A percentile compares a stretch with the other conserved stretches of the same genome.
phyloP scores from a whole-genome alignment of 2,797 vertebrate genomes.

The Morelia viridis region DNA sequence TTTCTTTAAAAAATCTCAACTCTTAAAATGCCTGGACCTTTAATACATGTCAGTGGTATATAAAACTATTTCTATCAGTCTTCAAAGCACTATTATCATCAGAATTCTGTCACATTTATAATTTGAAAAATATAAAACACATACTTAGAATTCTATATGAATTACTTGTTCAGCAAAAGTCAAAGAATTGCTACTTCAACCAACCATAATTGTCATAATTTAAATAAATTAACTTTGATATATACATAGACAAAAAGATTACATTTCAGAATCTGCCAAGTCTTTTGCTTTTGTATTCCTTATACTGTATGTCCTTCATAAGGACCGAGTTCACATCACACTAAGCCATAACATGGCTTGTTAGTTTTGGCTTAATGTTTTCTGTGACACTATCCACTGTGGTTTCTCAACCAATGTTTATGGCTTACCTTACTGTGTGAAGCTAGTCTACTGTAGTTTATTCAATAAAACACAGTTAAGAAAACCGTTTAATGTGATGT shows the following conservation, averaged over 20 bases:
- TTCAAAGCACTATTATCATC: conserved; percentile 19
- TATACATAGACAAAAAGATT: conserved; percentile 41
- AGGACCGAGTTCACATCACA: background rate
- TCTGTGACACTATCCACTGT: background rate
- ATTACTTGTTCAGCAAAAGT: conserved; percentile 44
- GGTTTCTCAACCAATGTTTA: background rate
- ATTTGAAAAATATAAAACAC: conserved; percentile 34
- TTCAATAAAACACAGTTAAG: background rate
- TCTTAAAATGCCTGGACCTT: background rate
- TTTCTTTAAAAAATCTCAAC: background rate
- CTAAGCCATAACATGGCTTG: background rate
- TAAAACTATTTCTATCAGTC: conserved; percentile 16
- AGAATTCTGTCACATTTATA: conserved; percentile 29
- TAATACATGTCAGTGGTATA: background rate
- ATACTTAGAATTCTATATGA: conserved; percentile 40
- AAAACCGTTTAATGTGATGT: background rate
- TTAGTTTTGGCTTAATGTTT: background rate
- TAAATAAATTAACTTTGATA: conserved; percentile 56
- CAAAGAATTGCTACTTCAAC: conserved; percentile 45
- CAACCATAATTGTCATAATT: conserved; percentile 42
- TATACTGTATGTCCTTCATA: background rate
- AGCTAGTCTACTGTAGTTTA: background rate
- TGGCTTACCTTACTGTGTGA: background rate
- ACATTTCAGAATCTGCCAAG: background rate
- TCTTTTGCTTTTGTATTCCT: background rate